Percentiles rank a stretch among this genome's conserved stretches.
phyloP scores from a whole-genome alignment of 2,888 invertebrate species.

The Drosophila recens region DNA sequence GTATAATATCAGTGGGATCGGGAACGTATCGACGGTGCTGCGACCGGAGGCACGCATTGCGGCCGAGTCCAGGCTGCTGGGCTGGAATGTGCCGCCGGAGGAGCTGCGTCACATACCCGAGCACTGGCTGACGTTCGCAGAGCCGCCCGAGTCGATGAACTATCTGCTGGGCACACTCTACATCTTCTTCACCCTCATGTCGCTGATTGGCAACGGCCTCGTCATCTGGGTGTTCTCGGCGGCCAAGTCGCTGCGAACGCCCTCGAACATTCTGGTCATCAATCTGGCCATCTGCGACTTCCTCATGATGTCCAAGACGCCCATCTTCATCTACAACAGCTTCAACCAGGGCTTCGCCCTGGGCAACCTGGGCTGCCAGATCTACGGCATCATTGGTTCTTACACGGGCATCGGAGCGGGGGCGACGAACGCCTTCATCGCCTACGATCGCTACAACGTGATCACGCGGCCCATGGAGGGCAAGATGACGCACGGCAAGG shows the following conservation, averaged over 20 bases:
- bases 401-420: constrained; percentile 92
- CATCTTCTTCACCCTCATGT: constrained; percentile 90
- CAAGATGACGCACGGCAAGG: constrained; percentile 92
- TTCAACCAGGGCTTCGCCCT: constrained; percentile 91
- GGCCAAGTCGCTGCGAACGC: constrained; percentile 85
- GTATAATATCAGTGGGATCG: constrained; percentile 53
- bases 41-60: constrained; percentile 78
- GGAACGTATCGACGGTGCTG: constrained; percentile 77
- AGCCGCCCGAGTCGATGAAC: constrained; percentile 93
- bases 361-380: constrained; percentile 91
- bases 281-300: constrained; percentile 94
- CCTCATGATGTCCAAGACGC: constrained; percentile 94
- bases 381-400: constrained; percentile 91
- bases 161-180: constrained; percentile 92
- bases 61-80: constrained; percentile 87
- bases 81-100: constrained; percentile 91
- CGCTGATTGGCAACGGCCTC: constrained; percentile 92
- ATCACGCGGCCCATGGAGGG: constrained; percentile 94
- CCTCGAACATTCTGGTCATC: constrained; percentile 93
- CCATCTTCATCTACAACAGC: constrained; percentile 89
- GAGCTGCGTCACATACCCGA: constrained; percentile 91
- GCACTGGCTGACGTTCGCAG: constrained; percentile 92
- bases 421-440: constrained; percentile 93
- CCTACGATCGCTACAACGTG: constrained; percentile 92
- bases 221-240: constrained; percentile 92